Conservation (phyloP, 2,797 vertebrate species). For the Darevskia nairensis region DNA sequence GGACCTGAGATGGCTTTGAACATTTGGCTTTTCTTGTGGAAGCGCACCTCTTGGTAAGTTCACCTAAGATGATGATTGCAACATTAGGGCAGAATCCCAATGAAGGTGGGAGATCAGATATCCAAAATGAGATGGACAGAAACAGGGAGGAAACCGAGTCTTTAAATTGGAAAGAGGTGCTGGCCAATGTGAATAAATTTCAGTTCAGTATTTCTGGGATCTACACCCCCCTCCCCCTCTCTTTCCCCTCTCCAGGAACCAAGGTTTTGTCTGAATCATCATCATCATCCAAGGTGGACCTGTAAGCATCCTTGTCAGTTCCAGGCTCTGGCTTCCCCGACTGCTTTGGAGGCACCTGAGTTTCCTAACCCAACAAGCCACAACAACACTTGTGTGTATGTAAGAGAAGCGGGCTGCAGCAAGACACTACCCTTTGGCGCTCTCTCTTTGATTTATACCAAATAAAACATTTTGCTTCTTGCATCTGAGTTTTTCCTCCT, state of each 20-base stretch:
- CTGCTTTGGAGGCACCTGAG: not conserved
- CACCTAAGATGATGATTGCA: not conserved
- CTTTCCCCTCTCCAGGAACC: slow-evolving; percentile 21
- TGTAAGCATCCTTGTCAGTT: rapidly evolving
- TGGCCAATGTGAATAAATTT: not conserved
- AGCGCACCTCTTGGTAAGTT: too few relatives aligned
- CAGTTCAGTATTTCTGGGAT: not conserved
- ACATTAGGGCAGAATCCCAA: not conserved
- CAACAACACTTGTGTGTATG: not conserved
- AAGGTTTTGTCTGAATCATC: not conserved
- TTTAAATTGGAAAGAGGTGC: not conserved
- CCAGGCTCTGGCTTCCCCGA: not conserved
- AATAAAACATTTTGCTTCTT: slow-evolving; percentile 78
- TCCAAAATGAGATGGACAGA: not conserved
- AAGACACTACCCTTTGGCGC: rapidly evolving
- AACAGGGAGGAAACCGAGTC: not conserved
- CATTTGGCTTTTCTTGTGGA: not conserved
- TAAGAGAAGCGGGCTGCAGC: not conserved
- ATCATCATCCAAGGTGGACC: not conserved
- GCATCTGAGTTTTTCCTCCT: not conserved
- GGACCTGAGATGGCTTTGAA: not conserved
- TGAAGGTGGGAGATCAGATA: not conserved
- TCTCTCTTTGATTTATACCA: slow-evolving; percentile 65
- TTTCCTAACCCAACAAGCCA: slow-evolving; percentile 7
- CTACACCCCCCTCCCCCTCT: too few relatives aligned